Evolutionary conservation across 2,113 vertebrate species (phyloP), one percentile per base, ranked within the genome.

Genomic region (Hucho hucho): DNA sequence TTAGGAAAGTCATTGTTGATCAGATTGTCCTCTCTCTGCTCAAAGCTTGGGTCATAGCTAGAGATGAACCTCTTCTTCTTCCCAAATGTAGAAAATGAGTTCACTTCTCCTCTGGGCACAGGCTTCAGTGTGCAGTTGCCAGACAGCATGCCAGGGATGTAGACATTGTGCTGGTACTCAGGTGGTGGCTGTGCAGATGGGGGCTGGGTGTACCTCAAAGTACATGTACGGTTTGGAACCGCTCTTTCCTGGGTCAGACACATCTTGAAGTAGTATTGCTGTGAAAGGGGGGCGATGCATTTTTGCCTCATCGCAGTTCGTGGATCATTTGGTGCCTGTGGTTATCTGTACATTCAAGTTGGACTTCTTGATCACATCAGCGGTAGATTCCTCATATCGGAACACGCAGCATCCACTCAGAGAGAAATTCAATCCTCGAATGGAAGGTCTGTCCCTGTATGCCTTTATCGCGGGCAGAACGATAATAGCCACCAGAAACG

Each of bases 51-150:
- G 64, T 94, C 94, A 6, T 92, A 93, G 86, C 90, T 93, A 18
- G 92, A 90, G 4, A 92, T 90, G 71, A 93, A 91, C 86, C 91
- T 95, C 85, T 94, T 95, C 84, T 95, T 95, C 88, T 96, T 96
- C 70, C 95, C 95, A 83, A 96, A 96, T 18, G 95, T 96, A n/a
- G 95, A 96, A 87, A 96, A 96, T 65, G 92, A 95, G 89, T 95
- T 94, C 68, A 88, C 74, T 1, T 94, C 93, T 4, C 89, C 85
- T 76, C 92, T 93, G 65, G 86, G 88, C 0, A 89, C 87, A 0
- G 93, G 91, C 80, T 94, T 95, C 75, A 92, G 87, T 3, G 92
- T 92, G 77, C 92, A 90, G 85, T 92, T 88, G 29, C 87, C 86
- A 1, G 92, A 92, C 0, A 93, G 90, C n/a, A 93, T 93, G 81